These are phyloP conservation scores for Pogonus chalceus DNA, from an alignment of 1,140 invertebrate genomes.

Conservation along the genomic window DNA sequence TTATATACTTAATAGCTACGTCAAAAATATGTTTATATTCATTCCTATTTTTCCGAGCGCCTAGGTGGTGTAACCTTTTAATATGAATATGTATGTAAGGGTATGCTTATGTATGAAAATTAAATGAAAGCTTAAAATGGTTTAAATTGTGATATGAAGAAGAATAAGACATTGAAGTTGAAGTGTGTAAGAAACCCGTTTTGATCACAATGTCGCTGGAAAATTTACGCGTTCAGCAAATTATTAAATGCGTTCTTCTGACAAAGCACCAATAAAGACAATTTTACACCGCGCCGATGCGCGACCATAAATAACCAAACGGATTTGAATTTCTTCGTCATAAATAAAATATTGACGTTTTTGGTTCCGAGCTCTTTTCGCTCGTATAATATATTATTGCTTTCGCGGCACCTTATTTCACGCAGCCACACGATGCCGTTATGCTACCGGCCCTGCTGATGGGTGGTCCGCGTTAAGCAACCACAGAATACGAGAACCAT, in stretches of 20 bases:
- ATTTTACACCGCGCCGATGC: conserved; percentile 2
- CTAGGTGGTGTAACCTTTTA: too few species aligned
- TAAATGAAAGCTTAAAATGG: too few species aligned
- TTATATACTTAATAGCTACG: too few species aligned
- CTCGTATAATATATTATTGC: conserved; percentile 1
- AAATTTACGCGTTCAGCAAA: conserved; percentile 4
- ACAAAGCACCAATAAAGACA: conserved; percentile 7
- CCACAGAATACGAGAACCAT: too few species aligned
- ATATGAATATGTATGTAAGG: too few species aligned
- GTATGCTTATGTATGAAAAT: too few species aligned
- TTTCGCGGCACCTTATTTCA: conserved; percentile 1
- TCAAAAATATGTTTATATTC: too few species aligned
- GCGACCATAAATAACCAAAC: background rate
- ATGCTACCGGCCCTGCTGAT: background rate
- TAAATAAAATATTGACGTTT: conserved; percentile 8
- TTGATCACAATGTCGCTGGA: too few species aligned
- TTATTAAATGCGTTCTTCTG: conserved; percentile 4
- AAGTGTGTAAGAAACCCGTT: too few species aligned
- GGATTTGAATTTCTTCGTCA: conserved; percentile 4
- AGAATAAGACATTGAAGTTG: too few species aligned
- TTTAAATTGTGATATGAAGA: too few species aligned
- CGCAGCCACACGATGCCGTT: background rate
- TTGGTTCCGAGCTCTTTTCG: background rate
- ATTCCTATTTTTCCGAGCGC: too few species aligned
- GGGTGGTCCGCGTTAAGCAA: background rate